Base-by-base conservation (phyloP, 1,140 invertebrate species). In the Sitodiplosis mosellana region DNA sequence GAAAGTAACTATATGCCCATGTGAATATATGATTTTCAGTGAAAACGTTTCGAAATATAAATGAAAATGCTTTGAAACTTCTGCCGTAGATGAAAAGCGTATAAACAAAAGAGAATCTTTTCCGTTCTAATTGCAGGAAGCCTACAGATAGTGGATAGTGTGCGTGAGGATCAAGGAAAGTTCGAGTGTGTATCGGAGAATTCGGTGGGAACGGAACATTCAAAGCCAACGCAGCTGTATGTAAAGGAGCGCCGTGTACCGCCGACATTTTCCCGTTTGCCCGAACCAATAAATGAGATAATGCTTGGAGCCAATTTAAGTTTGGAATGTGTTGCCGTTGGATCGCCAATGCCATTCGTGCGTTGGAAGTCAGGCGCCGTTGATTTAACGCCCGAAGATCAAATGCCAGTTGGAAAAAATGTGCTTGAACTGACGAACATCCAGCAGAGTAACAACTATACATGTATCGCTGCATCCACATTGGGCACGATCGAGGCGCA, bases 271-370 rank as follows among this genome's bases (percentile, higher is more conserved):
- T 88, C 92, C 3, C 86, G 88, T 38, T 85, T 83, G 37, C 90
- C 92, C 15, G 80, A 87, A 21, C 60, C 76, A 10, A 61, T 81
- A 18, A 83, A 77, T 46, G 87, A 94, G 62, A 90, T 98, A 21
- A 87, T 87, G 78, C 70, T 91, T 14, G 90, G 90, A 7, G 80
- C 80, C 1, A 81, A 81, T 56, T 68, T 97, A 42, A 97, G 94
- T 63, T 69, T 99, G 42, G 93, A 90, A 37, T 98, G 95, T 63
- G 89, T 97, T 12, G 95, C 93, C 14, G 82, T 89, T 7, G 94
- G 95, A 0, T 89, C 93, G 0, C 95, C 95, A 0, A 95, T 97
- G 90, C 95, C 95, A 1, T 83, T 78, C 55, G 91, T 99, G 43
- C 93, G 89, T 66, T 99, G 92, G 92, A 77, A 84, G 49, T 86